phyloP scores from a whole-genome alignment of 2,888 invertebrate genomes.

The Teinopalpus imperialis region DNA sequence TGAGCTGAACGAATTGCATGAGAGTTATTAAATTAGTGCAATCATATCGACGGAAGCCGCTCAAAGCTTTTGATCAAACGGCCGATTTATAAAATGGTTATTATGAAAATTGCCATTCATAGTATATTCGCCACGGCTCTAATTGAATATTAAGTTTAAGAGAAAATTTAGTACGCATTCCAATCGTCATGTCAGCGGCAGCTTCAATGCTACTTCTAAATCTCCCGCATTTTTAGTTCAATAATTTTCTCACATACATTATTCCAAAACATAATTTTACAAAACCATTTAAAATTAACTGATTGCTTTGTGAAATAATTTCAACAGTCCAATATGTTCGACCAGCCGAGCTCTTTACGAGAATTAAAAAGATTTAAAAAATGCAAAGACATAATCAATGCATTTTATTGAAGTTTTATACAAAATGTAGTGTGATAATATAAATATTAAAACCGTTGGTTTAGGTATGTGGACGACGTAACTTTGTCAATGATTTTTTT shows the following conservation, averaged over 20 bases:
- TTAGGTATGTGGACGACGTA: conserved; percentile 12
- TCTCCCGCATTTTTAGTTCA: not conserved
- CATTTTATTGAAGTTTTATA: conserved; percentile 25
- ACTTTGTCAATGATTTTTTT: no score
- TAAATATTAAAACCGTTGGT: conserved; percentile 10
- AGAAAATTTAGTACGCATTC: conserved; percentile 4
- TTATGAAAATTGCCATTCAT: conserved; percentile 49
- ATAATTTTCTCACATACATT: conserved; percentile 33
- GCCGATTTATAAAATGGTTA: conserved; percentile 40
- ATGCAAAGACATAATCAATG: conserved; percentile 24
- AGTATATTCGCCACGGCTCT: conserved; percentile 42
- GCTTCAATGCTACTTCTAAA: not conserved
- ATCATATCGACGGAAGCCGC: conserved; percentile 44
- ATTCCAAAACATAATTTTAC: conserved; percentile 37
- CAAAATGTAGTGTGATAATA: conserved; percentile 22
- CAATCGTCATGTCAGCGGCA: not conserved
- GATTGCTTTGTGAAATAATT: conserved; percentile 39
- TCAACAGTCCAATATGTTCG: conserved; percentile 10
- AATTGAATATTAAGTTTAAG: conserved; percentile 41
- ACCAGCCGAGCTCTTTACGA: conserved; percentile 1
- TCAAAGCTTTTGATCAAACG: conserved; percentile 45
- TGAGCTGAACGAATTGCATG: conserved; percentile 49
- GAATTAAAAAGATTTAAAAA: conserved; percentile 13
- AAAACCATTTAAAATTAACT: conserved; percentile 41
- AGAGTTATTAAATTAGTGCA: conserved; percentile 51